Evolutionary conservation across 2,888 invertebrate species (phyloP).

Genomic region (Harmothoe impar): DNA sequence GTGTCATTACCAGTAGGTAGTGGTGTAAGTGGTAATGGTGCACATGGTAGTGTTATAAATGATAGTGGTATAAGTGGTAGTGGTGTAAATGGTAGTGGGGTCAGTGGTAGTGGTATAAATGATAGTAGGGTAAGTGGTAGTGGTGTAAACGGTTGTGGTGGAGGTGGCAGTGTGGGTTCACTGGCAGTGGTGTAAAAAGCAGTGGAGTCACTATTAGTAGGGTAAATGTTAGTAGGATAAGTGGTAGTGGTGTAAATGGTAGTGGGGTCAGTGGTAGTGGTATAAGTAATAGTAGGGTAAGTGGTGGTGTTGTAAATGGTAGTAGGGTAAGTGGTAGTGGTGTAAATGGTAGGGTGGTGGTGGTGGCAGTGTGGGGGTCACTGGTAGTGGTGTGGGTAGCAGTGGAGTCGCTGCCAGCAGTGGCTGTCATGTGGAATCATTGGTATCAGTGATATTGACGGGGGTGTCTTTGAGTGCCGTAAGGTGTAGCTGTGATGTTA

Average conservation of each 20-base stretch:
- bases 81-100: neutral
- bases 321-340: neutral
- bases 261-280: neutral
- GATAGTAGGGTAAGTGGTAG: neutral
- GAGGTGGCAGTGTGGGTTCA: neutral
- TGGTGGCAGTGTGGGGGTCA: neutral
- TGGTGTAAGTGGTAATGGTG: neutral
- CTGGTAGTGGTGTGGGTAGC: neutral
- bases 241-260: neutral
- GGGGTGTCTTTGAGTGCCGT: too few relatives aligned
- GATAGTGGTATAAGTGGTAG: neutral
- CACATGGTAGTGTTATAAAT: neutral
- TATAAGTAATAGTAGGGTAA: too few relatives aligned
- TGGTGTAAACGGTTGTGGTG: neutral
- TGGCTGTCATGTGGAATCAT: neutral
- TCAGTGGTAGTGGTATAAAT: neutral
- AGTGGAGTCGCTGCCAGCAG: neutral
- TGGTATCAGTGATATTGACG: too few relatives aligned
- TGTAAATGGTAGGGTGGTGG: neutral
- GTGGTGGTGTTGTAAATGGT: neutral
- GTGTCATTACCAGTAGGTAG: neutral
- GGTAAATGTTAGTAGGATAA: neutral
- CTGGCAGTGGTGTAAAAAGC: too few relatives aligned
- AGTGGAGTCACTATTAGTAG: neutral
- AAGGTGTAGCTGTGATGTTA: neutral